Base-by-base conservation (phyloP, 1,140 invertebrate species). In the Neodiprion virginianus region DNA sequence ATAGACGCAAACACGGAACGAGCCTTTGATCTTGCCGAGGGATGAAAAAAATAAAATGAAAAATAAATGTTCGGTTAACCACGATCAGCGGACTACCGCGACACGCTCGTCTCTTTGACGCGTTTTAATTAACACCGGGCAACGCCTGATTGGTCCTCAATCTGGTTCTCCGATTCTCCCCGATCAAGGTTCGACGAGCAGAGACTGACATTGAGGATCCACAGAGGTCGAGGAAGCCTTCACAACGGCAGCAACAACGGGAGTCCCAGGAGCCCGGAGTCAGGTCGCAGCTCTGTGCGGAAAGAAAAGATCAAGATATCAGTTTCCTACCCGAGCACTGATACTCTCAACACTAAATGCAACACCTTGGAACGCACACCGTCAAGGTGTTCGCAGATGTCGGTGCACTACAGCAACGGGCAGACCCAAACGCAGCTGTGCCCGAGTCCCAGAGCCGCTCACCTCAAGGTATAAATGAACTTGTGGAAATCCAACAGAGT, bases 181-280 rank as follows among this genome's bases (percentile, higher is more conserved):
- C 48, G 21, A 40, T 69, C 10, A 65, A 88, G 94, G 67, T 94
- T 95, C 81, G 93, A 97, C 78, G 95, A 97, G 83, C 95, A 97
- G 84, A 92, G 95, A 65, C 89, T 98, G 48, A 98, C 97, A 0
- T 87, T 99, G 75, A 92, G 97, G 73, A 98, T 99, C 79, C 97
- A 99, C 86, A 90, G 97, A 8, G 96, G 96, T 5, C 89, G 92
- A 11, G 91, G 91, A 12, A 92, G 91, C 11, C 72, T 92, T 84
- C 77, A 91, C 87, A 80, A 90, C 77, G 81, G 89, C 80, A 85
- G 91, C 14, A 93, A 92, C 76, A 92, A 90, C 65, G 92, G 90
- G 0, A 85, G 81, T 61, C 82, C 84, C 40, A 81, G 82, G 14
- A 87, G 84, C 40, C 84, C 85, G 0, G 85, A 86, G 67, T 84